Evolutionary conservation across 2,888 invertebrate species (phyloP).

Genomic region (Tridacna crocea): DNA sequence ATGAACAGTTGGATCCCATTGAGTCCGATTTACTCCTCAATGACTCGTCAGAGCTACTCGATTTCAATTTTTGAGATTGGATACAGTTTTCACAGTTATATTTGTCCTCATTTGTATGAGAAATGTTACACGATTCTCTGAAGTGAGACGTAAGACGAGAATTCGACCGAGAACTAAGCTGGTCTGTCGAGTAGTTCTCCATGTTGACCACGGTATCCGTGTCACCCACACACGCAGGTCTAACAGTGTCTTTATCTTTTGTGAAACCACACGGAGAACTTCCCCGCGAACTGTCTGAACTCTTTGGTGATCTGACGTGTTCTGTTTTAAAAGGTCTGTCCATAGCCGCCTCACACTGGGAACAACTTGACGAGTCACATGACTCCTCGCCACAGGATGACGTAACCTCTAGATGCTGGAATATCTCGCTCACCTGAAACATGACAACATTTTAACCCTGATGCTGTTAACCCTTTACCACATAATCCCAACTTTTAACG

Average conservation of each 20-base stretch:
- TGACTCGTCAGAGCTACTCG: not conserved
- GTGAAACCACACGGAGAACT: slow-evolving; percentile 7
- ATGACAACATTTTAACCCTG: too few species aligned
- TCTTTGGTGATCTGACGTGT: not conserved
- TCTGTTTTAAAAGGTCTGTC: slow-evolving; percentile 30
- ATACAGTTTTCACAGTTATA: not conserved
- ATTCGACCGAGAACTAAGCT: slow-evolving; percentile 18
- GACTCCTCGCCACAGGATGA: slow-evolving; percentile 51
- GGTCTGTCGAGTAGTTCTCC: slow-evolving; percentile 17
- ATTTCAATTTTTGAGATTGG: slow-evolving; percentile 5
- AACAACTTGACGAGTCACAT: slow-evolving; percentile 62
- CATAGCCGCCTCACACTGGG: slow-evolving; percentile 57
- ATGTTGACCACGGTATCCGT: not conserved
- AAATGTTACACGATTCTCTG: slow-evolving; percentile 17
- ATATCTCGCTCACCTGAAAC: slow-evolving; percentile 51
- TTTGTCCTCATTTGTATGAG: slow-evolving; percentile 5
- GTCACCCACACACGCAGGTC: slow-evolving; percentile 7
- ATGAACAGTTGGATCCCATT: not conserved
- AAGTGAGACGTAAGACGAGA: not conserved
- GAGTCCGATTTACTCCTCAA: slow-evolving; percentile 22
- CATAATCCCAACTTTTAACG: too few species aligned
- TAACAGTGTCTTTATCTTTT: slow-evolving; percentile 24
- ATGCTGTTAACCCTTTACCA: too few species aligned
- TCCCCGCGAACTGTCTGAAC: not conserved
- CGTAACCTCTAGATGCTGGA: slow-evolving; percentile 45